A percentile compares a stretch with the other conserved stretches of the same genome.
These are phyloP conservation scores for Desmophyllum pertusum DNA, from an alignment of 92 coral and sea anemone genomes.

Conservation along the genomic window DNA sequence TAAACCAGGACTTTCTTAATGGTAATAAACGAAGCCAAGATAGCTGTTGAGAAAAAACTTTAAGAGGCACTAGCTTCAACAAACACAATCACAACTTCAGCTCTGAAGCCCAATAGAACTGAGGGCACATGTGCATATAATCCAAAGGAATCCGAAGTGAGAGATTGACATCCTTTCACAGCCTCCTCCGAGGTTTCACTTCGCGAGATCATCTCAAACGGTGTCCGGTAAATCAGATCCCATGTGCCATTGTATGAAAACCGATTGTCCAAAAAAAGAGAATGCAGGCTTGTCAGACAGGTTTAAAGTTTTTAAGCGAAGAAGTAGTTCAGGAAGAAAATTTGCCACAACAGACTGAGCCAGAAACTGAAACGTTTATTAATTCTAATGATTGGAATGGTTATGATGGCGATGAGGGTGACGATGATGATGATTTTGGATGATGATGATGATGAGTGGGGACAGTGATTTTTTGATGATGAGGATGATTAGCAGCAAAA, in stretches of 20 bases:
- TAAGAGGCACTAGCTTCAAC: neutral
- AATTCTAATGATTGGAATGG: neutral
- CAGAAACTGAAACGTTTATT: neutral
- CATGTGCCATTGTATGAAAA: slow-evolving; percentile 45
- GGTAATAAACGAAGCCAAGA: neutral
- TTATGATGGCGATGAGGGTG: slow-evolving; percentile 19
- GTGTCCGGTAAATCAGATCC: slow-evolving; percentile 60
- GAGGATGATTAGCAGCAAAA: slow-evolving; percentile 6
- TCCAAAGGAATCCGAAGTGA: neutral
- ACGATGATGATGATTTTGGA: too few species aligned
- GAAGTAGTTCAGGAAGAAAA: neutral
- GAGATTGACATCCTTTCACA: neutral
- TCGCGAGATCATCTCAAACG: neutral
- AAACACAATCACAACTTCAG: slow-evolving; percentile 8
- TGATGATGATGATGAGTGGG: slow-evolving; percentile 36
- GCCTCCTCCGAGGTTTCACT: slow-evolving; percentile 26
- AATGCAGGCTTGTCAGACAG: neutral
- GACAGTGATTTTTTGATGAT: slow-evolving; percentile 40
- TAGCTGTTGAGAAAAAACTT: neutral
- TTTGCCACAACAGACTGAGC: too few species aligned
- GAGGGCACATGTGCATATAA: neutral
- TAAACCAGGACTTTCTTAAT: slow-evolving; percentile 22
- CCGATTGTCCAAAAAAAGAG: slow-evolving; percentile 31
- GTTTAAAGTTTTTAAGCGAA: neutral
- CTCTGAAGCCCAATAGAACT: neutral